phyloP scores from a whole-genome alignment of 2,797 vertebrate species.

The Ciconia nigra region DNA sequence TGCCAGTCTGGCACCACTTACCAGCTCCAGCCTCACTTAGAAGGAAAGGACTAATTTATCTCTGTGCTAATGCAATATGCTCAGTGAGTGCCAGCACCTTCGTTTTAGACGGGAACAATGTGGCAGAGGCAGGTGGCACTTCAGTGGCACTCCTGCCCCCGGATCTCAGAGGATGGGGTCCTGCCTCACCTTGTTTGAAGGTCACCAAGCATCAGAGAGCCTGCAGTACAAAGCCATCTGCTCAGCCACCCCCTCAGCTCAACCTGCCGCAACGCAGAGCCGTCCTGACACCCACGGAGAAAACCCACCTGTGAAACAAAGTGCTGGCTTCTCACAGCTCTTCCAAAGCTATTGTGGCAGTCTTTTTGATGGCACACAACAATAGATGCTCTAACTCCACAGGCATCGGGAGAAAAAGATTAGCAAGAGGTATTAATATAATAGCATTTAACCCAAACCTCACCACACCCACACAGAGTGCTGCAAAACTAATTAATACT shows the following conservation, averaged over 20 bases:
- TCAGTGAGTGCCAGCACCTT: neutral
- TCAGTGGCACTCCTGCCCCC: neutral
- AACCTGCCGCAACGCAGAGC: fast-evolving
- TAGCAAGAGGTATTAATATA: neutral
- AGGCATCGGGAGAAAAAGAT: neutral
- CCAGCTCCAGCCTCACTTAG: neutral
- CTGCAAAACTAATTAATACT: neutral
- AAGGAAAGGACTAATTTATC: neutral
- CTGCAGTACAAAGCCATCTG: neutral
- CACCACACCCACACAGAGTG: neutral
- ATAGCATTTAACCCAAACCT: neutral
- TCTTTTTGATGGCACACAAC: neutral
- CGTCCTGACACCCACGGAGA: fast-evolving
- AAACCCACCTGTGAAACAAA: neutral
- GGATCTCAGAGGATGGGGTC: neutral
- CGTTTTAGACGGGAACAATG: neutral
- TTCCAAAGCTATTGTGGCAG: neutral
- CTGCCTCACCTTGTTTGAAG: neutral
- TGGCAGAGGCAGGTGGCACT: neutral
- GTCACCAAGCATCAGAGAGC: neutral
- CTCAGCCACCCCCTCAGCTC: neutral
- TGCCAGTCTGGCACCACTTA: neutral
- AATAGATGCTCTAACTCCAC: neutral
- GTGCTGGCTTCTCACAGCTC: neutral
- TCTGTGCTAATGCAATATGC: neutral